Conservation (phyloP, 1,140 invertebrate genomes). For the Palaemon carinicauda region DNA sequence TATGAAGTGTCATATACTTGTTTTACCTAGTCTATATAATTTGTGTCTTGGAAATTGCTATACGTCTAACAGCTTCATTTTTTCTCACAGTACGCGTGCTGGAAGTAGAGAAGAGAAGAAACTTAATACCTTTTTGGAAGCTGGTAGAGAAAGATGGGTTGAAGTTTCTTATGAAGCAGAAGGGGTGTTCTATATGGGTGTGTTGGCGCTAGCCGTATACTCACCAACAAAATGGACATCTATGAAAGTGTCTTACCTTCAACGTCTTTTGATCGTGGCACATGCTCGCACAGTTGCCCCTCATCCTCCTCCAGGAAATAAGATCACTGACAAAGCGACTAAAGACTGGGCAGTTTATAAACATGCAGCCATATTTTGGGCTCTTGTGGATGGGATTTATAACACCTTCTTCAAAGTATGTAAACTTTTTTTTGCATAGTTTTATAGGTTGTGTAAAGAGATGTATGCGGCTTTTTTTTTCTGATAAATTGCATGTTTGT, state of each 20-base stretch:
- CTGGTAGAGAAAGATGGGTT: constrained; percentile 69
- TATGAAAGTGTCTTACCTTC: constrained; percentile 73
- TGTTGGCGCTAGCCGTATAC: constrained; percentile 81
- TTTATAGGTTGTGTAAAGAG: too few relatives aligned
- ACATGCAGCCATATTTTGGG: constrained; percentile 84
- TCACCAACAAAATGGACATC: constrained; percentile 75
- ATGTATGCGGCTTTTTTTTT: too few relatives aligned
- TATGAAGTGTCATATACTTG: too few relatives aligned
- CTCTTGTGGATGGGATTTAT: constrained; percentile 80
- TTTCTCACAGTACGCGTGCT: constrained; percentile 19
- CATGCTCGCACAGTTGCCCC: constrained; percentile 73
- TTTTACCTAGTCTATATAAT: too few relatives aligned
- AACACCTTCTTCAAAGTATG: constrained; percentile 68
- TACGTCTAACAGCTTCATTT: background rate
- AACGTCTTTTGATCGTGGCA: constrained; percentile 79
- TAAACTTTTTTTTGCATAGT: background rate
- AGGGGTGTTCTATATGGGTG: constrained; percentile 85
- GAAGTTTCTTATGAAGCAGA: constrained; percentile 89
- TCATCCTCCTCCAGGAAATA: constrained; percentile 68
- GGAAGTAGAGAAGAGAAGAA: constrained; percentile 45
- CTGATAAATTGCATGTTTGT: too few relatives aligned
- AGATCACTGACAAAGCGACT: constrained; percentile 63
- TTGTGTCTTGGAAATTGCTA: too few relatives aligned
- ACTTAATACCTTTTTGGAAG: constrained; percentile 65
- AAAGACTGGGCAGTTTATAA: constrained; percentile 87